phyloP scores from a whole-genome alignment of 2,113 vertebrate genomes.

The Todiramphus chloris region DNA sequence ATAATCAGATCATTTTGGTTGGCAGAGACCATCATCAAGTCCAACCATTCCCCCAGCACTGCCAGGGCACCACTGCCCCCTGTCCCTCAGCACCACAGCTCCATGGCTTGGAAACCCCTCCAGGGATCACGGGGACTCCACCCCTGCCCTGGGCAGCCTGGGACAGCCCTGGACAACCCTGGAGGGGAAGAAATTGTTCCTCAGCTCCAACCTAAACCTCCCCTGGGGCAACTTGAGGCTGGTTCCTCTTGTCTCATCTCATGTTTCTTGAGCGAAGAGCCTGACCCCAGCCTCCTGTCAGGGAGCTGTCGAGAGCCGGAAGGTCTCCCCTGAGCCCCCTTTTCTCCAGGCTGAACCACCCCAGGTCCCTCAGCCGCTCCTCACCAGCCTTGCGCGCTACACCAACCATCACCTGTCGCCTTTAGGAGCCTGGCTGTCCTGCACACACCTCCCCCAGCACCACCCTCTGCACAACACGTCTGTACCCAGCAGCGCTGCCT shows the following conservation, averaged over 20 bases:
- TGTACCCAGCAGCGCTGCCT: background rate
- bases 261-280: too few relatives aligned
- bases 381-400: background rate
- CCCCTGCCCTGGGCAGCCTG: too few relatives aligned
- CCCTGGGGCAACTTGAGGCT: too few relatives aligned
- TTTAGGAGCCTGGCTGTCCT: background rate
- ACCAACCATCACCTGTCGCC: background rate
- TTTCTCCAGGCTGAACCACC: background rate
- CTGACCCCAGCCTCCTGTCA: too few relatives aligned
- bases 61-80: background rate
- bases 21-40: background rate
- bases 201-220: too few relatives aligned
- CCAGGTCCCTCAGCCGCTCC: background rate
- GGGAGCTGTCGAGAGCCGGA: background rate
- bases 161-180: too few relatives aligned
- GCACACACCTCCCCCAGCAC: background rate
- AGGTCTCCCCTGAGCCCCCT: background rate
- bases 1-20: background rate
- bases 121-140: background rate
- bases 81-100: background rate
- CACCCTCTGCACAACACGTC: rapidly evolving
- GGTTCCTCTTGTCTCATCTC: too few relatives aligned
- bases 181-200: too few relatives aligned
- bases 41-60: background rate
- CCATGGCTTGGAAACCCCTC: background rate